These are phyloP conservation scores for Meteorus colon DNA, from an alignment of 2,888 invertebrate species.

Conservation along the genomic window DNA sequence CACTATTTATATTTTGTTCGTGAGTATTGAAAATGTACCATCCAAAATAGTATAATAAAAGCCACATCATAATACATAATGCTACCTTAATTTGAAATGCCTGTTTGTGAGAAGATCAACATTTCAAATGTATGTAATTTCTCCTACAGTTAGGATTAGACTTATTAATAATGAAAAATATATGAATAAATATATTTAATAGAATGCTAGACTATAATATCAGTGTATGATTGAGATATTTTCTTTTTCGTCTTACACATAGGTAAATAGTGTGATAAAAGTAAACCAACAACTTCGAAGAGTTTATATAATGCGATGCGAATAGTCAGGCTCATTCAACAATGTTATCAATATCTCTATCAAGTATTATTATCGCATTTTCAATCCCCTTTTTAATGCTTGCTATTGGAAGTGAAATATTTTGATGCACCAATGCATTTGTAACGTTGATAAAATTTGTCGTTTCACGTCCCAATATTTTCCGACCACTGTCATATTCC, in stretches of 20 bases:
- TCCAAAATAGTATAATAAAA: not conserved
- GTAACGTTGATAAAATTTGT: not conserved
- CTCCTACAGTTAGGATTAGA: not conserved
- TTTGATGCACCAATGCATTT: not conserved
- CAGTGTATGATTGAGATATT: too few species aligned
- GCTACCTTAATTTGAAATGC: too few species aligned
- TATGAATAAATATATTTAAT: not conserved
- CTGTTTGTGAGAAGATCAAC: not conserved
- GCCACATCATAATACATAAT: too few species aligned
- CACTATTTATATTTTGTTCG: not conserved
- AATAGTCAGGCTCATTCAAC: too few species aligned
- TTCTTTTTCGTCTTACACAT: too few species aligned
- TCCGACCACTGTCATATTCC: constrained; percentile 44
- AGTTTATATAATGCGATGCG: too few species aligned
- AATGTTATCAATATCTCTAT: too few species aligned
- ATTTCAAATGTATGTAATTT: not conserved
- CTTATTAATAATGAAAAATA: not conserved
- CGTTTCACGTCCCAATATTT: constrained; percentile 37
- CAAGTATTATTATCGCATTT: too few species aligned
- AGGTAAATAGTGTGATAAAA: too few species aligned
- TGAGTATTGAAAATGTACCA: not conserved
- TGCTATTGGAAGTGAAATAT: not conserved
- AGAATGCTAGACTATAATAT: too few species aligned
- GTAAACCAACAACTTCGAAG: too few species aligned
- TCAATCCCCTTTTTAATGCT: not conserved